A percentile compares a stretch with the other conserved stretches of the same genome.
Evolutionary conservation across 2,888 invertebrate species (phyloP).

Genomic region (Sphaerophoria taeniata): DNA sequence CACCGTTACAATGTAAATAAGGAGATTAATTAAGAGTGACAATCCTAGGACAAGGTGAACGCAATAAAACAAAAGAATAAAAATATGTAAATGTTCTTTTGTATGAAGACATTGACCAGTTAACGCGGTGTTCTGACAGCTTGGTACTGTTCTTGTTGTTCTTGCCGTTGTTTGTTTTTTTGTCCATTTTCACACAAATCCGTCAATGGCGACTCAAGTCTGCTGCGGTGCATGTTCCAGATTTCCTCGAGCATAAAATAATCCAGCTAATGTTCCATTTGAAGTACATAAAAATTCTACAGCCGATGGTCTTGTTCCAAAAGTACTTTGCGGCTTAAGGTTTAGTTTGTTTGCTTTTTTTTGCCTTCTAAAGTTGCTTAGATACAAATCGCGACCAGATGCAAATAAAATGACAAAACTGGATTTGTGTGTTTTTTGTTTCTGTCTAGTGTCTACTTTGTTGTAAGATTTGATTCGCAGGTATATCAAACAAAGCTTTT

Average conservation of each 20-base stretch:
- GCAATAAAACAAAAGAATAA: constrained; percentile 3
- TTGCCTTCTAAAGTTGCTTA: neutral
- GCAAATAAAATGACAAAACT: constrained; percentile 67
- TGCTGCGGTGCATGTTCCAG: constrained; percentile 58
- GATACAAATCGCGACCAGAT: constrained; percentile 58
- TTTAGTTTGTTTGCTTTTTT: neutral
- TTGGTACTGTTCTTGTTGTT: constrained; percentile 14
- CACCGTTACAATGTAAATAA: constrained; percentile 51
- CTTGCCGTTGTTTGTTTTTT: neutral
- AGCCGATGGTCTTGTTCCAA: constrained; percentile 12
- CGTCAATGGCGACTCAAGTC: constrained; percentile 46
- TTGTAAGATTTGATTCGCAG: constrained; percentile 57
- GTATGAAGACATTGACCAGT: constrained; percentile 4
- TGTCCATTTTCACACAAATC: constrained; percentile 37
- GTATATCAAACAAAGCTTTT: constrained; percentile 27
- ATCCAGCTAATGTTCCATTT: constrained; percentile 67
- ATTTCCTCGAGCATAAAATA: constrained; percentile 66
- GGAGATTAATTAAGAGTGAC: constrained; percentile 45
- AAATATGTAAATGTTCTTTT: constrained; percentile 12
- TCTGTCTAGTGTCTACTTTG: constrained; percentile 4
- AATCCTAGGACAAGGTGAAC: constrained; percentile 70
- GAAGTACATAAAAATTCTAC: constrained; percentile 4
- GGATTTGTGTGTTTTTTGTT: constrained; percentile 50
- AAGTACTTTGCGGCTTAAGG: constrained; percentile 34
- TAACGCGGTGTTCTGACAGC: constrained; percentile 34